Conservation (phyloP, 2,113 vertebrate genomes). For the Craseonycteris thonglongyai region DNA sequence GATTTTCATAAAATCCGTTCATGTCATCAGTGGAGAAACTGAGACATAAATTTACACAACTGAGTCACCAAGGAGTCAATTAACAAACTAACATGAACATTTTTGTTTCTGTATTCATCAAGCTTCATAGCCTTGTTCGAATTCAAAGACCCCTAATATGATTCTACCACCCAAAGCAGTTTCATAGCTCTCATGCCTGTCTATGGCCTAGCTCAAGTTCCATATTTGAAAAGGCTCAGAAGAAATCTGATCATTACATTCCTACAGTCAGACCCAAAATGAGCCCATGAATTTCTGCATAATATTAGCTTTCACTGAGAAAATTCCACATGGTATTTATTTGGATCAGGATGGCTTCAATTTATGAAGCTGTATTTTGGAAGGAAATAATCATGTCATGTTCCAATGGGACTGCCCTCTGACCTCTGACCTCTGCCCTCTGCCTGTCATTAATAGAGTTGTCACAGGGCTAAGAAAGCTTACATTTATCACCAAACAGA, state of each 20-base stretch:
- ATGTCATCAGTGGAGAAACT: background rate
- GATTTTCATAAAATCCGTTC: background rate
- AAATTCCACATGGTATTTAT: slow-evolving; percentile 35
- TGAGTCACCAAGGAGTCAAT: background rate
- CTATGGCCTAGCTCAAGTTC: background rate
- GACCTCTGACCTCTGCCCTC: too few relatives aligned
- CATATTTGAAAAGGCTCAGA: background rate
- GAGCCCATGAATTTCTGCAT: background rate
- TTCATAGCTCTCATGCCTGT: background rate
- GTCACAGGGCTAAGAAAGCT: slow-evolving; percentile 69
- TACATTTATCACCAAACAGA: too few relatives aligned
- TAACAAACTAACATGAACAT: background rate
- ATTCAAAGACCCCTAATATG: background rate
- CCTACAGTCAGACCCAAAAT: slow-evolving; percentile 1
- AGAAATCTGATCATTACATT: background rate
- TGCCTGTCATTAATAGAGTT: slow-evolving; percentile 67
- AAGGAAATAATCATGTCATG: slow-evolving; percentile 57
- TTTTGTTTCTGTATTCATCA: background rate
- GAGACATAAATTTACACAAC: background rate
- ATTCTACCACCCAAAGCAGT: background rate
- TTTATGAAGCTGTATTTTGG: slow-evolving; percentile 53
- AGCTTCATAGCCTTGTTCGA: background rate
- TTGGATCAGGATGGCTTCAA: slow-evolving; percentile 6
- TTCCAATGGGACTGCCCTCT: slow-evolving; percentile 53
- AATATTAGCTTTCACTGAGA: slow-evolving; percentile 26